Conservation (phyloP, 2,797 vertebrate species). For the Gambusia yucatana region DNA sequence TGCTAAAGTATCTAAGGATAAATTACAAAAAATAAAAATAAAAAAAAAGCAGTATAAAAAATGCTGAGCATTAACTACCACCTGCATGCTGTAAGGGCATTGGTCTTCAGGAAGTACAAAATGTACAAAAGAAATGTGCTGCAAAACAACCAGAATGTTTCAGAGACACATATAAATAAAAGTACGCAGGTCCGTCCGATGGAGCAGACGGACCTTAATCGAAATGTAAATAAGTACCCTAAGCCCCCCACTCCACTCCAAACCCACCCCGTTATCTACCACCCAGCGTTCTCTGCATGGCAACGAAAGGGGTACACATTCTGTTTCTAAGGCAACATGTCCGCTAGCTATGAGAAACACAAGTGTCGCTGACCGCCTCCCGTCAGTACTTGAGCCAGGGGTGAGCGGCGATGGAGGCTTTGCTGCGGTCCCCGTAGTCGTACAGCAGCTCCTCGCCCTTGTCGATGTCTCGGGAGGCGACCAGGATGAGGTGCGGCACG, state of each 20-base stretch:
- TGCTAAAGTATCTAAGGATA: conserved; percentile 68
- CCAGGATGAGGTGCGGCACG: conserved; percentile 94
- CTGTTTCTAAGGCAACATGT: conserved; percentile 80
- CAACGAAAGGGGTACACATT: conserved; percentile 63
- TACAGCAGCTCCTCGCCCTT: conserved; percentile 95
- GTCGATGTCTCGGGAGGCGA: conserved; percentile 91
- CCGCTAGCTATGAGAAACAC: conserved; percentile 66
- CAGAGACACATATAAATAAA: conserved; percentile 78
- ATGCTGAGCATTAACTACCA: conserved; percentile 75
- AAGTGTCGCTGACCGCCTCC: conserved; percentile 50
- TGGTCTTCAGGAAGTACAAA: conserved; percentile 79
- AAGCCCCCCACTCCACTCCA: no score
- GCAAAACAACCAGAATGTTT: conserved; percentile 76
- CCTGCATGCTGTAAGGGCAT: conserved; percentile 84
- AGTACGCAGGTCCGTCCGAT: conserved; percentile 58
- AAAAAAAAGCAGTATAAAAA: conserved; percentile 83
- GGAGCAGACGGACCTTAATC: conserved; percentile 59
- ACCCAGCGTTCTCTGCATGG: conserved; percentile 9
- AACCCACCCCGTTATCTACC: not conserved
- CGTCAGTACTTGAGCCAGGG: conserved; percentile 94
- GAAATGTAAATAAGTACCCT: conserved; percentile 43
- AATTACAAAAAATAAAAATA: conserved; percentile 49
- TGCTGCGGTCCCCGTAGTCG: conserved; percentile 95
- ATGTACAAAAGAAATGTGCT: conserved; percentile 82
- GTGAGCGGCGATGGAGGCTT: conserved; percentile 92